Evolutionary conservation across 2,797 vertebrate genomes (phyloP).

Genomic region (Choloepus didactylus): DNA sequence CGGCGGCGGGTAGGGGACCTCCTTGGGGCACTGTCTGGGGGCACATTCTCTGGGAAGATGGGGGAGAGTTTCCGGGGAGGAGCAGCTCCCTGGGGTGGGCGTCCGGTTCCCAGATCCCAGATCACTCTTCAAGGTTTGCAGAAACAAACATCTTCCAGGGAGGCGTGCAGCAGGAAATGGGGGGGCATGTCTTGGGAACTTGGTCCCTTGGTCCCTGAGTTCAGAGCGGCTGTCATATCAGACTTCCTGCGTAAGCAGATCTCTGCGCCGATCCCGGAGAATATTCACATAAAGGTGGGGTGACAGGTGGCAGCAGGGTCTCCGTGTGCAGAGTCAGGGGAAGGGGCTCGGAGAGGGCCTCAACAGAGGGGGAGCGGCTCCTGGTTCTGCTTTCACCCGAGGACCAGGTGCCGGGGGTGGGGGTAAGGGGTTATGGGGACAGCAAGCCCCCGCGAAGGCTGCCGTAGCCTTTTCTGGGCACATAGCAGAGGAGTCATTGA

Average conservation of each 20-base stretch:
- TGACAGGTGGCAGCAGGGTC: not conserved
- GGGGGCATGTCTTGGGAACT: accelerated
- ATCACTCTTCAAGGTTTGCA: not conserved
- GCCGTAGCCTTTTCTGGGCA: not conserved
- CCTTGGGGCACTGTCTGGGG: accelerated
- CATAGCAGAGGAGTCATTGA: accelerated
- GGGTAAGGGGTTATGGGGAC: not conserved
- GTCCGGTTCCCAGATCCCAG: accelerated
- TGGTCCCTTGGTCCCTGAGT: not conserved
- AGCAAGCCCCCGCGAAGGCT: accelerated
- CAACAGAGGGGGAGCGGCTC: not conserved
- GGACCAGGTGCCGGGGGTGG: not conserved
- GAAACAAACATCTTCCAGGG: accelerated
- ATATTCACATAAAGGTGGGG: not conserved
- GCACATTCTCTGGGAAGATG: not conserved
- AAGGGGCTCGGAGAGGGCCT: accelerated
- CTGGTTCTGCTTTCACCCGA: not conserved
- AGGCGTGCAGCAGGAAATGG: not conserved
- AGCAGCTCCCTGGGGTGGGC: accelerated
- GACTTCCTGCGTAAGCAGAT: constrained; percentile 60
- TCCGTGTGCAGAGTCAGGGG: not conserved
- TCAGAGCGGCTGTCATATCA: accelerated
- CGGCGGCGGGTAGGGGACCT: accelerated
- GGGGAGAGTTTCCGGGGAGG: not conserved
- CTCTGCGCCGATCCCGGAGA: constrained; percentile 33